These are phyloP conservation scores for Vombatus ursinus DNA, from an alignment of 2,113 vertebrate species.

Conservation along the genomic window DNA sequence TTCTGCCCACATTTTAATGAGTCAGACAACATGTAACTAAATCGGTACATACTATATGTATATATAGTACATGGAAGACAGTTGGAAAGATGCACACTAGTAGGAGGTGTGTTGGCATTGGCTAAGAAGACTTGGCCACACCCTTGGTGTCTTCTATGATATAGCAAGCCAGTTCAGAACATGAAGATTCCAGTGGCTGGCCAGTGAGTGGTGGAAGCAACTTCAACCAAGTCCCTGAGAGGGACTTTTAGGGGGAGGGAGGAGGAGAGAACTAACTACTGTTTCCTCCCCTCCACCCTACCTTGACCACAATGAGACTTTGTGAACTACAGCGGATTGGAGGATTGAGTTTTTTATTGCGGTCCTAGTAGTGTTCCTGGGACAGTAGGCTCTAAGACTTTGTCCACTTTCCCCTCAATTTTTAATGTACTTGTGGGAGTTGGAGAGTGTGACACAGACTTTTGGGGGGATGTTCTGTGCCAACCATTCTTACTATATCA, in stretches of 20 bases:
- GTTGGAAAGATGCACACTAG: too few species aligned
- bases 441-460: not conserved
- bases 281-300: not conserved
- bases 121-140: not conserved
- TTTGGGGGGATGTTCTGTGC: not conserved
- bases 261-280: not conserved
- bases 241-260: not conserved
- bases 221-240: not conserved
- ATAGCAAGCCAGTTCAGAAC: not conserved
- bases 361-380: not conserved
- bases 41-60: too few species aligned
- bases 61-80: too few species aligned
- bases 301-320: not conserved
- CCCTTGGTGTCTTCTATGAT: not conserved
- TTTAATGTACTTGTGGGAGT: not conserved
- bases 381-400: not conserved
- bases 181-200: not conserved
- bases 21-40: too few species aligned
- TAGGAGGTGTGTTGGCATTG: not conserved
- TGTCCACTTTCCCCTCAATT: not conserved
- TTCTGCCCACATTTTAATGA: too few species aligned
- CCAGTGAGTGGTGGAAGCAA: not conserved
- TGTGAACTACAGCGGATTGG: not conserved
- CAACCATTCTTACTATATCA: not conserved
- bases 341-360: not conserved